Conservation (phyloP, 2,888 invertebrate species). For the Acrobeloides nanus region DNA sequence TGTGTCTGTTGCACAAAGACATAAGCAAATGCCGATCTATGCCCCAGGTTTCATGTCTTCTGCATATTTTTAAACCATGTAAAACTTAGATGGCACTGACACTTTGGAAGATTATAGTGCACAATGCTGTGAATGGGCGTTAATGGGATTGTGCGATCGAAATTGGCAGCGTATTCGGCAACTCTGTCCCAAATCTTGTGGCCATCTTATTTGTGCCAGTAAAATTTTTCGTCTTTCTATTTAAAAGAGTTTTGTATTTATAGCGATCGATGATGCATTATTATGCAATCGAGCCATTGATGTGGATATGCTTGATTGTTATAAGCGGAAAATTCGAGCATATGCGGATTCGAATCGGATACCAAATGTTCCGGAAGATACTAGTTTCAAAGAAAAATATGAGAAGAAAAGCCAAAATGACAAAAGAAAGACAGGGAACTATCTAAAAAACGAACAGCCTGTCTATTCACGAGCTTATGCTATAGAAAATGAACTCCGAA, state of each 20-base stretch:
- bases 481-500: no score
- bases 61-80: no score
- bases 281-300: slow-evolving; percentile 31
- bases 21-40: neutral
- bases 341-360: no score
- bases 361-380: no score
- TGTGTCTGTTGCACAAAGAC: slow-evolving; percentile 8
- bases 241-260: slow-evolving; percentile 1
- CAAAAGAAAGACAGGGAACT: no score
- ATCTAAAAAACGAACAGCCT: no score
- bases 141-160: slow-evolving; percentile 31
- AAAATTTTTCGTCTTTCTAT: slow-evolving; percentile 7
- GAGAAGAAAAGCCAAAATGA: no score
- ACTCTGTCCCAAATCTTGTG: slow-evolving; percentile 35
- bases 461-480: no score
- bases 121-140: slow-evolving; percentile 31
- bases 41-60: slow-evolving; percentile 1
- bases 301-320: slow-evolving; percentile 35
- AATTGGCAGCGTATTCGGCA: slow-evolving; percentile 29
- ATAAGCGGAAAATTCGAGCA: slow-evolving; percentile 20
- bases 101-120: slow-evolving; percentile 17
- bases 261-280: slow-evolving; percentile 22
- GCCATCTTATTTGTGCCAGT: slow-evolving; percentile 29
- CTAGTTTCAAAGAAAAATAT: no score
- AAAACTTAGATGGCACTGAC: no score